phyloP scores from a whole-genome alignment of 2,797 vertebrate species.

The Crypturellus tataupa region DNA sequence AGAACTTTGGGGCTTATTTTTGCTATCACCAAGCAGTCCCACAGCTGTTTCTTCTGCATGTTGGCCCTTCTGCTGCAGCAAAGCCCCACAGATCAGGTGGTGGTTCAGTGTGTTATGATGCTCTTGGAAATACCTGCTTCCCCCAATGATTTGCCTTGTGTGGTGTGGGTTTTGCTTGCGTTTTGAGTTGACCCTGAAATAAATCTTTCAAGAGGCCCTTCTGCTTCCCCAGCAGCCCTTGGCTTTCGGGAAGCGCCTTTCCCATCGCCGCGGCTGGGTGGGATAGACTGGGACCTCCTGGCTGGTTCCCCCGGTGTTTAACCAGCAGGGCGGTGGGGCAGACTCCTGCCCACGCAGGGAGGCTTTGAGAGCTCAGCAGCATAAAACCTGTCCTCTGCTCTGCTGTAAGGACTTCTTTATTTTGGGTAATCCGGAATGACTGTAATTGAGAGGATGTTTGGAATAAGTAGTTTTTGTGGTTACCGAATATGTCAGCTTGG shows the following conservation, averaged over 20 bases:
- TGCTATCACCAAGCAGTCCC: background rate
- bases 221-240: accelerated
- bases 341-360: accelerated
- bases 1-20: slow-evolving; percentile 1
- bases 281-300: accelerated
- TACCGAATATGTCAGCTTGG: slow-evolving; percentile 38
- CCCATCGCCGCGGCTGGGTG: accelerated
- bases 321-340: background rate
- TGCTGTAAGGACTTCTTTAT: background rate
- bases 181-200: background rate
- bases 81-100: background rate
- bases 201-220: accelerated
- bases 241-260: accelerated
- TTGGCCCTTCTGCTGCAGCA: accelerated
- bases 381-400: background rate
- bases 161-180: background rate
- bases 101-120: accelerated
- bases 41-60: background rate
- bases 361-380: background rate
- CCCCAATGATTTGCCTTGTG: no score
- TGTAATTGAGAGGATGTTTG: slow-evolving; percentile 28
- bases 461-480: slow-evolving; percentile 37
- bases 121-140: accelerated
- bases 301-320: background rate
- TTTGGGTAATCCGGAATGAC: background rate